Conservation (phyloP, 2,888 invertebrate species). For the Nasonovia ribisnigri region DNA sequence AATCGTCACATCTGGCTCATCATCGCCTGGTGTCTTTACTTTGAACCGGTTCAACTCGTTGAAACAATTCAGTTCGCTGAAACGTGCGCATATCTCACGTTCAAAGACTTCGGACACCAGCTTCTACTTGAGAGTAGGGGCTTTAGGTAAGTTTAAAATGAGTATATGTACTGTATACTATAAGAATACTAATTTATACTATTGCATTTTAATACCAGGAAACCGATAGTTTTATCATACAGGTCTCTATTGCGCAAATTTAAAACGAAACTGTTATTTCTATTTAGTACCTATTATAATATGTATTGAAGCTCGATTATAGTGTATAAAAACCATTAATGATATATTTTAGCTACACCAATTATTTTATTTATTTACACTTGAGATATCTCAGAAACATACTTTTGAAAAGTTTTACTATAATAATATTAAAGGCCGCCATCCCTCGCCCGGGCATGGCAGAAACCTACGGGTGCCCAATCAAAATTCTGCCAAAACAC, state of each 20-base stretch:
- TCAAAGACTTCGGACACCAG: slow-evolving; percentile 73
- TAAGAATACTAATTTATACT: background rate
- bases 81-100: slow-evolving; percentile 73
- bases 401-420: background rate
- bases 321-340: background rate
- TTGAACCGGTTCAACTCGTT: slow-evolving; percentile 73
- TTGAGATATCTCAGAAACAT: background rate
- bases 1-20: slow-evolving; percentile 70
- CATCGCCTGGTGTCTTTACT: slow-evolving; percentile 71
- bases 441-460: too few relatives aligned
- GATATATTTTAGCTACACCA: background rate
- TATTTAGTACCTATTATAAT: too few relatives aligned
- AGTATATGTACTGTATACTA: background rate
- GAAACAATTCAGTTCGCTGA: slow-evolving; percentile 72
- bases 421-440: too few relatives aligned
- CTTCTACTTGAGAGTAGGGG: slow-evolving; percentile 74
- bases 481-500: too few relatives aligned
- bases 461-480: too few relatives aligned
- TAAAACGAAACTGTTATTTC: background rate
- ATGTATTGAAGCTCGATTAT: background rate
- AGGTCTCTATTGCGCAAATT: background rate
- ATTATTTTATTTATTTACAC: background rate
- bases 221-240: background rate
- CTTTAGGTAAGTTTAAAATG: slow-evolving; percentile 71
- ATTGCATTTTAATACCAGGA: background rate